Evolutionary conservation across 2,888 invertebrate species (phyloP), one percentile per base, ranked within the genome.

Genomic region (Hedychridium roseum): DNA sequence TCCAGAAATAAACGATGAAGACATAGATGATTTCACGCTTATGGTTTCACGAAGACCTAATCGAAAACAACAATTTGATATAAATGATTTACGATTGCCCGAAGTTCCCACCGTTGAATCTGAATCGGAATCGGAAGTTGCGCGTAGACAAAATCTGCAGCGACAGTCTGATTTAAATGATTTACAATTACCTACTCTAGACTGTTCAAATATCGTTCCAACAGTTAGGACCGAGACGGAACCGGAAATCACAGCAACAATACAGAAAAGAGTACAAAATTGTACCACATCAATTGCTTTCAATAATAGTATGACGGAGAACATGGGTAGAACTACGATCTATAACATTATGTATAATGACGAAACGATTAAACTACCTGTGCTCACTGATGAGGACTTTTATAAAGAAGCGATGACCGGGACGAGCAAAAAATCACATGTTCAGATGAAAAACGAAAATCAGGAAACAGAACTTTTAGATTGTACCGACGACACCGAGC

Each of bases 1-100:
- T 15, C 36, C 50, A 1, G 30, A 51, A 18, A 26, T 16, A 34
- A 45, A 58, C 9, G 64, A 68, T 2, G 62, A 66, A 2, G 68
- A 71, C 1, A 47, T 52, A 1, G 75, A 76, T 9, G 76, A 78
- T 17, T 75, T 68, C 23, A 78, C 78, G 0, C 41, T 78, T 4
- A 61, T 76, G 48, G 39, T 54, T 14, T 28, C 47, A 9, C 47
- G 42, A 0, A 43, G 39, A 15, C 50, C 60, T 7, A 28, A 44
- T 1, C 45, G 56, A 9, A 59, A 60, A 2, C 11, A 45, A 30
- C 40, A 54, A 12, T 75, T 72, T 9, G 64, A 69, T 35, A 47
- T 73, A 3, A 68, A 69, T 20, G 74, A 76, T 11, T 43, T 76
- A 2, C 53, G 60, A 3, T 18, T 76, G n/a, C 75, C 75, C 1